Conservation (phyloP, 2,113 vertebrate genomes). For the Dicentrarchus labrax region DNA sequence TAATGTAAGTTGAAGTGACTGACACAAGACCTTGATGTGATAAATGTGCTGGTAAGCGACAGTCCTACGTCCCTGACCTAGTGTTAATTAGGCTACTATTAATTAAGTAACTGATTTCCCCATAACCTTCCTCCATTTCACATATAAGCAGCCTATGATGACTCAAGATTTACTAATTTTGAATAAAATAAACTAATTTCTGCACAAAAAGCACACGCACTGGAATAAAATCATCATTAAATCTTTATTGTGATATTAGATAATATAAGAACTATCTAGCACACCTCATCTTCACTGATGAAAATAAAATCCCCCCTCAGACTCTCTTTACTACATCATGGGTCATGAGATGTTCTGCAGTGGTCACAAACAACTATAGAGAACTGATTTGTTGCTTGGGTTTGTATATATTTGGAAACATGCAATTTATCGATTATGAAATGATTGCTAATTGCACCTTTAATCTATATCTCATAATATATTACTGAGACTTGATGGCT, state of each 20-base stretch:
- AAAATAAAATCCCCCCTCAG: neutral
- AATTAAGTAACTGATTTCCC: neutral
- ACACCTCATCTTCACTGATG: neutral
- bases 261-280: conserved; percentile 7
- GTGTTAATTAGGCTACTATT: neutral
- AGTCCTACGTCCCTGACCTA: neutral
- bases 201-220: conserved; percentile 30
- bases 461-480: neutral
- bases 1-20: conserved; percentile 47
- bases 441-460: neutral
- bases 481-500: neutral
- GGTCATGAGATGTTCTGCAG: neutral
- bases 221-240: neutral
- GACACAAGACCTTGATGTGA: conserved; percentile 52
- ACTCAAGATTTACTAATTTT: neutral
- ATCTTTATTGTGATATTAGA: conserved; percentile 53
- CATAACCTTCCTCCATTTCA: neutral
- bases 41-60: conserved; percentile 7
- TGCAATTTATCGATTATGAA: neutral
- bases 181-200: neutral
- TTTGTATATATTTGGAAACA: neutral
- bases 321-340: neutral
- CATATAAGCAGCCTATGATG: neutral
- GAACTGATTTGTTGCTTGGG: neutral
- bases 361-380: neutral